A percentile compares a stretch with the other conserved stretches of the same genome.
Conservation (phyloP, 2,113 vertebrate genomes). For the Atractosteus spatula region DNA sequence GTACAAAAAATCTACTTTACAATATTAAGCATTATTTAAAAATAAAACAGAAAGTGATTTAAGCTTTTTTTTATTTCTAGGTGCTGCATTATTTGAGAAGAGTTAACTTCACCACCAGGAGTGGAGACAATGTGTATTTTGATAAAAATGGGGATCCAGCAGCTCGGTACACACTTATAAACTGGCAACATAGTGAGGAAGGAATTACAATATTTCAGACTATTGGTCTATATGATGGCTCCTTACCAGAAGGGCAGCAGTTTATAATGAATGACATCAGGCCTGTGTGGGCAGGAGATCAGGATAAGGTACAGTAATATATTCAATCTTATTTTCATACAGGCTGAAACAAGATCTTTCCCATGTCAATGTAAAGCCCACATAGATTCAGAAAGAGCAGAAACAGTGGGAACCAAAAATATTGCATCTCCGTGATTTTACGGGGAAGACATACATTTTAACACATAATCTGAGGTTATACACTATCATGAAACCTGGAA, state of each 20-base stretch:
- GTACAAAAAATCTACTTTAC: constrained; percentile 31
- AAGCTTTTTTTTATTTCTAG: not conserved
- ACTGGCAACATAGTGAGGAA: constrained; percentile 17
- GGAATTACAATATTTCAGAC: not conserved
- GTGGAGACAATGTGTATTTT: constrained; percentile 11
- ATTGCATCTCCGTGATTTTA: too few relatives aligned
- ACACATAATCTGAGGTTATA: too few relatives aligned
- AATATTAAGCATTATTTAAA: too few relatives aligned
- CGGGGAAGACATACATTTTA: too few relatives aligned
- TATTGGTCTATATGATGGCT: constrained; percentile 11
- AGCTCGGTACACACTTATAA: constrained; percentile 13
- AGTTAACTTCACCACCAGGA: constrained; percentile 9
- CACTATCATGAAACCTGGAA: too few relatives aligned
- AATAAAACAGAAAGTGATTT: too few relatives aligned
- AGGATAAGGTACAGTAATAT: not conserved
- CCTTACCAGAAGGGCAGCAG: not conserved
- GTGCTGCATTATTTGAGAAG: constrained; percentile 9
- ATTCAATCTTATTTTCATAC: too few relatives aligned
- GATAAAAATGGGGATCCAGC: constrained; percentile 18
- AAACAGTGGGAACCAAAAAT: too few relatives aligned
- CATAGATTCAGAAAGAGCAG: too few relatives aligned
- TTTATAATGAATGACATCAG: constrained; percentile 8
- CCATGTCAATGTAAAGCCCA: too few relatives aligned
- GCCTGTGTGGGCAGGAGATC: not conserved
- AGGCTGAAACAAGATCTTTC: too few relatives aligned